Conservation (phyloP, 1,140 invertebrate genomes). For the Diabrotica virgifera region DNA sequence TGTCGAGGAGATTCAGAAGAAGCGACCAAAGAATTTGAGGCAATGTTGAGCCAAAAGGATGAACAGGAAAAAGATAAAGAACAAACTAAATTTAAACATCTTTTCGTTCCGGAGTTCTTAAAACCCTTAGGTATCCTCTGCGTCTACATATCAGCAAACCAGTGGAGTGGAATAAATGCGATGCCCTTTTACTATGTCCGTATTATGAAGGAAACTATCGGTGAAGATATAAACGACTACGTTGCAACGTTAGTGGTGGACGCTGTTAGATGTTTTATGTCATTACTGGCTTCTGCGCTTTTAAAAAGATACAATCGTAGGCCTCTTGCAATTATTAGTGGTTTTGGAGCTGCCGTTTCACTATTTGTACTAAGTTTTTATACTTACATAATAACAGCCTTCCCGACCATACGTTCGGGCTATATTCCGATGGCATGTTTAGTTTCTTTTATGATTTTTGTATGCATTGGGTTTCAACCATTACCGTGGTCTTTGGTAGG, state of each 20-base stretch:
- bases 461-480: constrained; percentile 58
- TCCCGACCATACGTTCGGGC: neutral
- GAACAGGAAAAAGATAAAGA: neutral
- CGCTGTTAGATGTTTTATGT: constrained; percentile 60
- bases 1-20: constrained; percentile 52
- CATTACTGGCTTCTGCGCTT: constrained; percentile 57
- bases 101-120: constrained; percentile 47
- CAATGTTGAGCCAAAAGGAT: constrained; percentile 49
- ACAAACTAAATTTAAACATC: constrained; percentile 25
- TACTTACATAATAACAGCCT: constrained; percentile 27
- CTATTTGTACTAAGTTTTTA: constrained; percentile 52
- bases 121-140: constrained; percentile 60
- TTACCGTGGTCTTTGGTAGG: constrained; percentile 69
- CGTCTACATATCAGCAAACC: constrained; percentile 59
- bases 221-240: constrained; percentile 52
- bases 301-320: constrained; percentile 58
- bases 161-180: constrained; percentile 65
- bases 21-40: constrained; percentile 51
- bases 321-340: constrained; percentile 57
- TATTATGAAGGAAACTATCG: constrained; percentile 56
- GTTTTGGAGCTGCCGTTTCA: constrained; percentile 53
- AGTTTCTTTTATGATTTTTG: constrained; percentile 56
- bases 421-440: constrained; percentile 52
- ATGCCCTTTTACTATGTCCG: constrained; percentile 71
- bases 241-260: constrained; percentile 65